Evolutionary conservation across 2,888 invertebrate genomes (phyloP), one percentile per base, ranked within the genome.

Genomic region (Capitulum mitella): DNA sequence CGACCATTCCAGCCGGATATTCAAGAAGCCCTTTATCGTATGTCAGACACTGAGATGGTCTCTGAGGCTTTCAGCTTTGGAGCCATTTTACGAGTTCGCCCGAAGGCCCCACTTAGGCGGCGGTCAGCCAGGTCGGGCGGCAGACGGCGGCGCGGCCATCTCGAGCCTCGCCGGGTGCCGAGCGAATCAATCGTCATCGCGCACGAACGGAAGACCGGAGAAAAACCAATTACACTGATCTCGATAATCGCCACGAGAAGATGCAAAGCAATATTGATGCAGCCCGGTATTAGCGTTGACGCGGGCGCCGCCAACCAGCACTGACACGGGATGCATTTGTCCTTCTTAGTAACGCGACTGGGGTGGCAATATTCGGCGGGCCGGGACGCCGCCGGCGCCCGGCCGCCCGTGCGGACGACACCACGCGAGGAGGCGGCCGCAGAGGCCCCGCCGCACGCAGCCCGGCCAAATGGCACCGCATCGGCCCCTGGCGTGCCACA

Each of bases 31-130:
- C 70, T 70, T 37, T 37, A 70, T 70, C 70, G 70, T 70, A 70
- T 70, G 70, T 32, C 32, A 70, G 70, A 70, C 70, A 70, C 70
- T 37, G 70, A 37, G 70, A 70, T 70, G 70, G 70, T 70, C 70
- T 70, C 70, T 70, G 32, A 70, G 70, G 70, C 70, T 70, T 70
- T 70, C 70, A 70, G 70, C 37, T 70, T 61, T n/a, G 29, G 34
- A 37, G 70, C 37, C 37, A 26, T 22, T 70, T 70, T 70, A 70
- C 70, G 70, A 70, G 70, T 70, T 37, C 19, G 70, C 37, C 37
- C 37, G 37, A 26, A 32, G 70, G 70, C 70, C 29, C 26, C 37
- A 70, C 70, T 70, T 37, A 37, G 6, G 1, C 26, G 70, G 37
- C 5, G 37, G 26, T 26, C 34, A 6, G 37, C n/a, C 26, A 5